phyloP scores from a whole-genome alignment of 2,888 invertebrate genomes.

The Euzophera pinguis region DNA sequence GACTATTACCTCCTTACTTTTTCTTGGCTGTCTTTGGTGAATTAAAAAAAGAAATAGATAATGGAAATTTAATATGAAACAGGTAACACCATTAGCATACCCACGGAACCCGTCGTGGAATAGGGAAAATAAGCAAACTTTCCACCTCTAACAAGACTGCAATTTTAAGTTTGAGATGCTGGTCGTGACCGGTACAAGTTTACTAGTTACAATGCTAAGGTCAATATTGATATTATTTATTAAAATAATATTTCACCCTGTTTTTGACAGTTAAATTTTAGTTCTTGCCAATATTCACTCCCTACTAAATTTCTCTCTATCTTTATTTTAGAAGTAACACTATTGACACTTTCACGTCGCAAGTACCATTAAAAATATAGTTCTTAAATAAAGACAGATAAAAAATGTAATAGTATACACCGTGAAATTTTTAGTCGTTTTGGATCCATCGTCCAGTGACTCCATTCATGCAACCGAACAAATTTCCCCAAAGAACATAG shows the following conservation, averaged over 20 bases:
- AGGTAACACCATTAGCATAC: not conserved
- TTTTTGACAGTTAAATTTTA: not conserved
- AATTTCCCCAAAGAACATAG: too few species aligned
- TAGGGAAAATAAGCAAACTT: slow-evolving; percentile 1
- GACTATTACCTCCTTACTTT: too few species aligned
- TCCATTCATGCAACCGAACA: too few species aligned
- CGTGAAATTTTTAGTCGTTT: too few species aligned
- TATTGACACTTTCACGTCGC: too few species aligned
- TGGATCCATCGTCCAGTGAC: too few species aligned
- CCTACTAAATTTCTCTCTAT: too few species aligned
- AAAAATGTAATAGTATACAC: too few species aligned
- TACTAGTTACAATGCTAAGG: not conserved
- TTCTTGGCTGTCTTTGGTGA: not conserved
- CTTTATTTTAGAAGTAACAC: too few species aligned
- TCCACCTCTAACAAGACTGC: not conserved
- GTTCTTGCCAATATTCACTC: too few species aligned
- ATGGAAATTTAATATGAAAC: not conserved
- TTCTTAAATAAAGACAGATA: too few species aligned
- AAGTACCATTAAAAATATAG: too few species aligned
- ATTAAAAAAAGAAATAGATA: not conserved
- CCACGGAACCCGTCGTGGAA: not conserved
- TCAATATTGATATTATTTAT: not conserved
- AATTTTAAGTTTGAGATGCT: not conserved
- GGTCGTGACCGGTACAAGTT: not conserved
- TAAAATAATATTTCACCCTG: not conserved